phyloP scores from a whole-genome alignment of 2,113 vertebrate species.

The Scytalopus superciliaris region DNA sequence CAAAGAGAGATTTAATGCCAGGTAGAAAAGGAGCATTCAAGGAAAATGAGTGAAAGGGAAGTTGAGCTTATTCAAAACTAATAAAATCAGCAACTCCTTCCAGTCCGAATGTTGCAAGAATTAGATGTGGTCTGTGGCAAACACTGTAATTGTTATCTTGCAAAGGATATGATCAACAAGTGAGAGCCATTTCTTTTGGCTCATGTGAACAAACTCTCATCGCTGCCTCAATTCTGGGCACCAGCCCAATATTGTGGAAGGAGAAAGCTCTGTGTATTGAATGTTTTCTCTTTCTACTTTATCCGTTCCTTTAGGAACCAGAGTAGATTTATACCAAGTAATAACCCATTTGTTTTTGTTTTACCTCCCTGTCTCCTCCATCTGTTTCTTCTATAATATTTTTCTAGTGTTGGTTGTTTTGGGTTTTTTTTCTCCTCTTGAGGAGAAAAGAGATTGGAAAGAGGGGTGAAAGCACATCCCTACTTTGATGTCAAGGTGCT shows the following conservation, averaged over 20 bases:
- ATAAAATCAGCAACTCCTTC: not conserved
- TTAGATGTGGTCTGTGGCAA: not conserved
- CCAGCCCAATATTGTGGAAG: constrained; percentile 10
- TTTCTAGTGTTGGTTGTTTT: not conserved
- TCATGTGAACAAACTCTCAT: not conserved
- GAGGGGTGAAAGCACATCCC: not conserved
- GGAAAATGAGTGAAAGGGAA: not conserved
- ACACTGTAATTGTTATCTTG: not conserved
- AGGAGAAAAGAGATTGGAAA: not conserved
- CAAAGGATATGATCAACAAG: not conserved
- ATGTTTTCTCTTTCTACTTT: not conserved
- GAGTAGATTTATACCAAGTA: not conserved
- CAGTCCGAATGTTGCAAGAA: not conserved
- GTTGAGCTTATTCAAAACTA: not conserved
- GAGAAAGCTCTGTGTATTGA: not conserved
- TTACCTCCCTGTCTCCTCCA: not conserved
- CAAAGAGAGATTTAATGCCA: not conserved
- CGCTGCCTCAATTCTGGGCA: constrained; percentile 9
- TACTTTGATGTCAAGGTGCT: not conserved
- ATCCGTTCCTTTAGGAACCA: not conserved
- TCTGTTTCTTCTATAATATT: not conserved
- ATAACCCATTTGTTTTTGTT: not conserved
- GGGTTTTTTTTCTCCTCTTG: not conserved
- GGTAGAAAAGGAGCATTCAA: constrained; percentile 1
- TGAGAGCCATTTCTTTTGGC: constrained; percentile 10